Evolutionary conservation across 2,888 invertebrate species (phyloP).

Genomic region (Pseudanteris insignis): DNA sequence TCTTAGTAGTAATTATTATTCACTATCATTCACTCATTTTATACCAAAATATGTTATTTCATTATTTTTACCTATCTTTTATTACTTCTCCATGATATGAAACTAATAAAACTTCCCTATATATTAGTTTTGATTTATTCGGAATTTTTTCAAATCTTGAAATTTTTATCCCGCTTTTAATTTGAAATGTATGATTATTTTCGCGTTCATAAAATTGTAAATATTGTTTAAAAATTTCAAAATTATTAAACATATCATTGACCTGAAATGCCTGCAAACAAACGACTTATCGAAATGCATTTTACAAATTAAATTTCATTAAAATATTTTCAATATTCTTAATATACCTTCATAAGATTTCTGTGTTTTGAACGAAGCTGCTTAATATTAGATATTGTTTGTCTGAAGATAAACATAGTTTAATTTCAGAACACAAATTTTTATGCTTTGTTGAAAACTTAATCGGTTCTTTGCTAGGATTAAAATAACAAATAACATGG

Average conservation of each 20-base stretch:
- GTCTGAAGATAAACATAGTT: slow-evolving; percentile 4
- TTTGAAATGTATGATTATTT: slow-evolving; percentile 7
- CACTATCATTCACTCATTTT: neutral
- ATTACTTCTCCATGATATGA: slow-evolving; percentile 1
- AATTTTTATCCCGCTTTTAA: slow-evolving; percentile 11
- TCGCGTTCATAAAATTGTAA: slow-evolving; percentile 2
- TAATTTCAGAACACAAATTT: slow-evolving; percentile 7
- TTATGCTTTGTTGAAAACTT: neutral
- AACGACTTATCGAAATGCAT: neutral
- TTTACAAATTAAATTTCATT: neutral
- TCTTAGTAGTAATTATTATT: neutral
- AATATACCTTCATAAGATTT: slow-evolving; percentile 7
- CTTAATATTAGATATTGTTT: slow-evolving; percentile 8
- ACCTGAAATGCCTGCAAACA: slow-evolving; percentile 7
- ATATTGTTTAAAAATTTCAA: slow-evolving; percentile 2
- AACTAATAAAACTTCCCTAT: slow-evolving; percentile 8
- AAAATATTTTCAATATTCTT: neutral
- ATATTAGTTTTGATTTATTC: slow-evolving; percentile 1
- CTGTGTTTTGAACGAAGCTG: slow-evolving; percentile 3
- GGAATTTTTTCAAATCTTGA: neutral
- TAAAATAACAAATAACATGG: no score
- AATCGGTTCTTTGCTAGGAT: neutral
- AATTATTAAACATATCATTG: slow-evolving; percentile 12
- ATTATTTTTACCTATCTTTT: neutral
- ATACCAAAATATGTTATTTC: neutral